A percentile compares a stretch with the other conserved stretches of the same genome.
Conservation (phyloP, 2,797 vertebrate genomes). For the Urophycis tenuis region DNA sequence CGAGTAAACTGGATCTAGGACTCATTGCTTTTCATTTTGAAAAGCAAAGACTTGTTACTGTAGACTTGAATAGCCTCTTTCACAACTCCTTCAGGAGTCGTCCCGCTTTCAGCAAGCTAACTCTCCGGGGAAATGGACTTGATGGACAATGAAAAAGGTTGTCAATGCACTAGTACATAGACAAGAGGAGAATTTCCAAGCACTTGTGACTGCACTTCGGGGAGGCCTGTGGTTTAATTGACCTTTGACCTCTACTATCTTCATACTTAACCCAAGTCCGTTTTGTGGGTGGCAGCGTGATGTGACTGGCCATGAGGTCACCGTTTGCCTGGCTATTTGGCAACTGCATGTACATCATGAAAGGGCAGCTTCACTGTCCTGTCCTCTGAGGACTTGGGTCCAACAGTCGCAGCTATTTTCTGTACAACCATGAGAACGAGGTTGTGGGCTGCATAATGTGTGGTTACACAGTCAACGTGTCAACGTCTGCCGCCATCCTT, state of each 20-base stretch:
- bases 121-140: neutral
- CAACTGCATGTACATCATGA: neutral
- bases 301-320: neutral
- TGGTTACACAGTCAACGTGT: neutral
- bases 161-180: neutral
- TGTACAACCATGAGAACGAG: neutral
- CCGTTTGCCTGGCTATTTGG: neutral
- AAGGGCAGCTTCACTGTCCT: neutral
- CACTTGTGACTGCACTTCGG: neutral
- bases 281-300: neutral
- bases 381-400: neutral
- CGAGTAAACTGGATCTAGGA: neutral
- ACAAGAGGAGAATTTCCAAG: neutral
- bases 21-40: neutral
- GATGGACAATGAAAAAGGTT: neutral
- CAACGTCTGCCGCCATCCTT: no score
- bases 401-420: neutral
- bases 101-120: conserved; percentile 28
- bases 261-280: neutral
- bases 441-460: neutral
- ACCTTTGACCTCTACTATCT: neutral
- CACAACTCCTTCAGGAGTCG: conserved; percentile 39
- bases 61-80: conserved; percentile 56
- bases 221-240: neutral
- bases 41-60: conserved; percentile 26